Evolutionary conservation across 2,113 vertebrate species (phyloP).

Genomic region (Chaenogobius annularis): DNA sequence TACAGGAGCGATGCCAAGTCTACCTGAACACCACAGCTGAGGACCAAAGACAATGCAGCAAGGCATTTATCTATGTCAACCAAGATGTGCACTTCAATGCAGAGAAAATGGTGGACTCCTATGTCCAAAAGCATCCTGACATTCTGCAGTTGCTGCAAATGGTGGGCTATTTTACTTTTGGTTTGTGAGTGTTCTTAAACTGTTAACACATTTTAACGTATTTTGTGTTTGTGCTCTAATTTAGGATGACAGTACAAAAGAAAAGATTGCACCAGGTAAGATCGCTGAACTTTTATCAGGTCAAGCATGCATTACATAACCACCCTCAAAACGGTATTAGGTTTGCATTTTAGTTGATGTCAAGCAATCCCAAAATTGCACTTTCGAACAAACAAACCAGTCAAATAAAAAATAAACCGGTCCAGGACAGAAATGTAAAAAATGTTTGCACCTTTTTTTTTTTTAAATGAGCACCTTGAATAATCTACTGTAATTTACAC

Average conservation of each 20-base stretch:
- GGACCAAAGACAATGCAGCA: constrained; percentile 74
- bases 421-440: no score
- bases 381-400: no score
- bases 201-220: background rate
- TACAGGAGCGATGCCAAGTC: constrained; percentile 74
- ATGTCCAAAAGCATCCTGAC: constrained; percentile 75
- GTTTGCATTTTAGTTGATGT: no score
- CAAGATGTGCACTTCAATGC: constrained; percentile 80
- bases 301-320: no score
- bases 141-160: constrained; percentile 70
- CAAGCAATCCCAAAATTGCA: no score
- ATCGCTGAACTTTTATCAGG: background rate
- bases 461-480: no score
- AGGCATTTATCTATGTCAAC: constrained; percentile 79
- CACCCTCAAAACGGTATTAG: no score
- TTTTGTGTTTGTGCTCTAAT: constrained; percentile 16
- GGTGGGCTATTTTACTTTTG: constrained; percentile 42
- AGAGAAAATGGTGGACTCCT: constrained; percentile 78
- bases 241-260: constrained; percentile 69
- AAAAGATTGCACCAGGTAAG: constrained; percentile 69
- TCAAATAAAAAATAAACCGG: no score
- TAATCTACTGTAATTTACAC: no score
- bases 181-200: no score
- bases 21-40: constrained; percentile 71
- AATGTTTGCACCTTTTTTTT: no score